Conservation (phyloP, 1,140 invertebrate genomes). For the Scaptomyza graminum region DNA sequence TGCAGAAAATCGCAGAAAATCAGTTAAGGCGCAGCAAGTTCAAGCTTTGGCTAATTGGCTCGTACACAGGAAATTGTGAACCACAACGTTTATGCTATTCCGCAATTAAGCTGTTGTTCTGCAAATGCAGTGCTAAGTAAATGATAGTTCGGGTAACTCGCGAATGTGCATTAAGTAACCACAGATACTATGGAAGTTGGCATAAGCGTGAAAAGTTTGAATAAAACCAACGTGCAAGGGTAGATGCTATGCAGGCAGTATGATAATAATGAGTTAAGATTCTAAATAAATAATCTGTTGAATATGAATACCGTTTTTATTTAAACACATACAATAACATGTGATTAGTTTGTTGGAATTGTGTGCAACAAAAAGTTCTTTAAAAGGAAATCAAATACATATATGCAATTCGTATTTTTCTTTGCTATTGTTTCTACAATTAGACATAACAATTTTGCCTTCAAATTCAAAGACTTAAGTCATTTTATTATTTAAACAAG, state of each 20-base stretch:
- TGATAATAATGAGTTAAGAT: not conserved
- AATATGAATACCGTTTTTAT: not conserved
- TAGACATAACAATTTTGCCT: too few relatives aligned
- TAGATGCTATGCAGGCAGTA: not conserved
- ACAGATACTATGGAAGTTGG: not conserved
- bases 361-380: too few relatives aligned
- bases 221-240: not conserved
- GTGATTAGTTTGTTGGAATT: too few relatives aligned
- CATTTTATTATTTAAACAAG: not conserved
- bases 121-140: not conserved
- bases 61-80: not conserved
- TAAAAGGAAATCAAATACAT: too few relatives aligned
- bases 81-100: not conserved
- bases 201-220: not conserved
- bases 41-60: slow-evolving; percentile 12
- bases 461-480: not conserved
- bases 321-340: not conserved
- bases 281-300: not conserved
- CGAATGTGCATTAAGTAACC: not conserved
- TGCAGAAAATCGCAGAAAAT: not conserved
- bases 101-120: not conserved
- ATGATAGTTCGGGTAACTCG: not conserved
- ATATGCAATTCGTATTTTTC: too few relatives aligned
- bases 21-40: not conserved
- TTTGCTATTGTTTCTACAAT: too few relatives aligned